These are phyloP conservation scores for Oryctes rhinoceros DNA, from an alignment of 1,140 invertebrate species.

Conservation along the genomic window DNA sequence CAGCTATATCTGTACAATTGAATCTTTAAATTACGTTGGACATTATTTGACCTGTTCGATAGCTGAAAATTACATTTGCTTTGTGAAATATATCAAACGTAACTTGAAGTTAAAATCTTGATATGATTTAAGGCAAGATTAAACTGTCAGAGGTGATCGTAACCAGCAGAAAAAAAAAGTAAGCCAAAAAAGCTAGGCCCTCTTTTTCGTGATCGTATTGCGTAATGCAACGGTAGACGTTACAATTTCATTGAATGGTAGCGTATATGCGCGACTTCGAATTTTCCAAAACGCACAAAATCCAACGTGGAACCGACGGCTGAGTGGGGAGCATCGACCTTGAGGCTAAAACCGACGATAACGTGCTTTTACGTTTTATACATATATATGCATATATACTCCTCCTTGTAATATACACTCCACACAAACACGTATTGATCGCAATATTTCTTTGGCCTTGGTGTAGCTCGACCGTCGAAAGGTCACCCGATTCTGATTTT, in stretches of 20 bases:
- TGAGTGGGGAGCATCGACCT: constrained; percentile 20
- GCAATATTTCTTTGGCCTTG: constrained; percentile 37
- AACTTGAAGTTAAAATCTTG: no score
- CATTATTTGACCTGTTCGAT: no score
- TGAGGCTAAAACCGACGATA: constrained; percentile 36
- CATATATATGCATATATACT: constrained; percentile 9
- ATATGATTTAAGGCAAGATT: no score
- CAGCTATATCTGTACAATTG: no score
- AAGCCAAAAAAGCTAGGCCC: no score
- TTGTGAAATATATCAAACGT: no score
- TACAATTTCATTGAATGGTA: neutral
- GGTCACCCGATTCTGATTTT: constrained; percentile 36
- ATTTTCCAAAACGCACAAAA: constrained; percentile 36
- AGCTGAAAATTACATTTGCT: no score
- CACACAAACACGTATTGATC: constrained; percentile 29
- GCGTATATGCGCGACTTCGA: neutral
- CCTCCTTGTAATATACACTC: constrained; percentile 26
- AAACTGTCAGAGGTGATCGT: no score
- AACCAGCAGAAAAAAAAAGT: no score
- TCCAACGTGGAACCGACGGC: neutral
- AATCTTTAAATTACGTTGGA: no score
- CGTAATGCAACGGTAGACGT: neutral
- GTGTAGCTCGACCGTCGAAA: constrained; percentile 24
- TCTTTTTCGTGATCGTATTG: no score
- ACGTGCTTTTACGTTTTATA: constrained; percentile 36